Evolutionary conservation across 2,113 vertebrate genomes (phyloP), one percentile per base, ranked within the genome.

Genomic region (Perccottus glenii): DNA sequence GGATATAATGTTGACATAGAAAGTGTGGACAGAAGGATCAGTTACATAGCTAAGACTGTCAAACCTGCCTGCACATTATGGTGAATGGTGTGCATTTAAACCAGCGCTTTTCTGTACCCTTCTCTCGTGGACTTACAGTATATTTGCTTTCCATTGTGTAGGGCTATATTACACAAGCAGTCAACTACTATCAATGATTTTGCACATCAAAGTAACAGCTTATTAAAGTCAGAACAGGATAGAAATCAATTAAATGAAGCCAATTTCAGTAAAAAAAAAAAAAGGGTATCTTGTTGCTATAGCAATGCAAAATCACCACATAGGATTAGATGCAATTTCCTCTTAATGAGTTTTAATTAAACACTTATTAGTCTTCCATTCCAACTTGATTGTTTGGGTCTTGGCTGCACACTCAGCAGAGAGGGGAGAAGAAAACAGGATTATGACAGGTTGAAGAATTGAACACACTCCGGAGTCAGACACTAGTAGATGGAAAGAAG

Each of bases 321-420:
- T 47, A 68, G 62, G 53, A 78, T 84, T 77, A 80, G 49, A 73
- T 63, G 56, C 33, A 44, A 84, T 87, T 88, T 83, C 61, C 64
- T 78, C 52, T 50, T 77, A 88, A 90, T 89, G 56, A 84, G 67
- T 80, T 89, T 81, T 80, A 90, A 88, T 91, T 83, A 89, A 89
- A 77, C 67, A 78, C 61, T 76, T 86, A 90, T 85, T 87, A 89
- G 77, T 78, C 89, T 86, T 76, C 56, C 67, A 85, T 81, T 77
- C 40, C 48, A 40, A 61, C 70, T 62, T 73, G 77, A 88, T 87
- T 88, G 82, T 77, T 78, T 57, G 61, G 75, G 64, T 68, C 50
- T 78, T 47, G 44, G 66, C 52, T 75, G 38, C 33, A 8, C 50
- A 19, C 66, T 63, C 53, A n/a, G 45, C 64, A 58, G 64, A 78